Base-by-base conservation (phyloP, 2,888 invertebrate genomes). In the Ochropleura plecta region DNA sequence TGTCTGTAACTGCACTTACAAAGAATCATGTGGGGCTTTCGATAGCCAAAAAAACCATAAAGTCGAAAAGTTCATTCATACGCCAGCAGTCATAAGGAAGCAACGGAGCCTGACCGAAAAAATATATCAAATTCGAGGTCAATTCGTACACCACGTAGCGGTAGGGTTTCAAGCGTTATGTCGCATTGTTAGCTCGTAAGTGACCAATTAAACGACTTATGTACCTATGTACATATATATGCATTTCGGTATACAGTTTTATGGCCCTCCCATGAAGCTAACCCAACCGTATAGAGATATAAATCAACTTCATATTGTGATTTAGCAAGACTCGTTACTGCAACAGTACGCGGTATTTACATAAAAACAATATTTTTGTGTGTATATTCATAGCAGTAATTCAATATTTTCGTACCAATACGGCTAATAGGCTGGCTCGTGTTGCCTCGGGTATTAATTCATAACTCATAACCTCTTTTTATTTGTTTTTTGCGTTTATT, bases 291-390 rank as follows among this genome's bases (percentile, higher is more conserved):
- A 82, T 79, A 93, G 91, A 95, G 96, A 96, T 96, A 96, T 96
- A 96, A 96, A 96, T 96, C 96, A 96, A 94, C 93, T 93, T 95
- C 95, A 95, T 95, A 96, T 95, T 95, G 96, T 95, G 96, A 96
- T 97, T 97, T 95, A 95, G 97, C 97, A 97, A 97, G 97, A 96
- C 95, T 97, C 96, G 97, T 97, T 97, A 97, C 96, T 95, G 96
- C 96, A 97, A 97, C 97, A 96, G 97, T 97, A 95, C 95, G 91
- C 94, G 91, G 86, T 97, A 97, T 95, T 97, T 97, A 97, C 96
- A 96, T 96, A 96, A 95, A 95, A 95, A 96, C 88, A 90, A 88
- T 95, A 94, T 95, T 94, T 95, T 93, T 91, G 92, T 92, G 92
- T 91, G 90, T 93, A 93, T 95, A 95, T 82, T 79, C 93, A 92